Evolutionary conservation across 1,140 invertebrate genomes (phyloP).

Genomic region (Xylocopa sonorina): DNA sequence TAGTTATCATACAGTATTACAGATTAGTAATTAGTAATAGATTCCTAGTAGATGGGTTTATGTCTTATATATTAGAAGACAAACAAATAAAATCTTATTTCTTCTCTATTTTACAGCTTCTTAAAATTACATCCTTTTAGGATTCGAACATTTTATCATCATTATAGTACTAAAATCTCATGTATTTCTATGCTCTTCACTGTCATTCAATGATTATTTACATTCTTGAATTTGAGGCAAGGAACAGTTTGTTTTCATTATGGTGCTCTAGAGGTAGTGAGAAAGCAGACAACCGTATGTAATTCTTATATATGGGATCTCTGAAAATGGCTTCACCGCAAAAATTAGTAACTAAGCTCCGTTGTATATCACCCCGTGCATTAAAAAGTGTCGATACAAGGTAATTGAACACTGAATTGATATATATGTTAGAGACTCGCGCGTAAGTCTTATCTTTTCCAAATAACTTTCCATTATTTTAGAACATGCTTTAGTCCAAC

Average conservation of each 20-base stretch:
- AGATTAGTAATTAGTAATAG: slow-evolving; percentile 76
- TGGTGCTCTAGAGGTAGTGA: background rate
- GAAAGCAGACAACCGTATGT: background rate
- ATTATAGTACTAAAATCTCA: background rate
- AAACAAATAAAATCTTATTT: slow-evolving; percentile 72
- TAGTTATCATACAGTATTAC: slow-evolving; percentile 81
- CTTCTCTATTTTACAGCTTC: slow-evolving; percentile 41
- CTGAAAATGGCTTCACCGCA: slow-evolving; percentile 73
- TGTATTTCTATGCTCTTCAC: background rate
- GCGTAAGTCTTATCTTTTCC: too few relatives aligned
- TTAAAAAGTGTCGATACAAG: slow-evolving; percentile 57
- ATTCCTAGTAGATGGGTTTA: slow-evolving; percentile 69
- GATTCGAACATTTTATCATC: slow-evolving; percentile 18
- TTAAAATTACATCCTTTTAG: slow-evolving; percentile 17
- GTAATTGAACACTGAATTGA: slow-evolving; percentile 46
- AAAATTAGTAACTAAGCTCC: slow-evolving; percentile 55
- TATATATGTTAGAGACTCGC: too few relatives aligned
- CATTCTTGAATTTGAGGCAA: background rate
- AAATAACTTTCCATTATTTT: background rate
- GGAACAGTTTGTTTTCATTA: background rate
- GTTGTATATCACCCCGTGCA: slow-evolving; percentile 63
- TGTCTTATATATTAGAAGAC: slow-evolving; percentile 74
- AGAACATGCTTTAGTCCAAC: slow-evolving; percentile 60
- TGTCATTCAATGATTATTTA: background rate
- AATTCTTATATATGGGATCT: background rate